Base-by-base conservation (phyloP, 2,113 vertebrate species). In the Vanacampus margaritifer region DNA sequence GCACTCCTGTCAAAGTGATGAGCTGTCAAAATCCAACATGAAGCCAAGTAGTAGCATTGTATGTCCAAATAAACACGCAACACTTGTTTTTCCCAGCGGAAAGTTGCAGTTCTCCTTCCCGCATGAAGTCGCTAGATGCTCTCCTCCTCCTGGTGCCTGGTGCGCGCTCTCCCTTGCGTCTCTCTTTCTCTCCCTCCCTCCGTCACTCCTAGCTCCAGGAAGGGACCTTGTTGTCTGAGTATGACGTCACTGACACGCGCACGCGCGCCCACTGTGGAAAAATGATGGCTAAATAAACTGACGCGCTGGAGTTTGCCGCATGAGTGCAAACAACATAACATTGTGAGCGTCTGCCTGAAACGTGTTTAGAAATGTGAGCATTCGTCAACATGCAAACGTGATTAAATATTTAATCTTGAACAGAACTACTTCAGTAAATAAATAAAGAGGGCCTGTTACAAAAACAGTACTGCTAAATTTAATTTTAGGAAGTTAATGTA, bases 31-130 rank as follows among this genome's bases (percentile, higher is more conserved):
- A 80, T 86, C 79, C 78, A 84, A 70, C 57, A 70, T 46, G 72
- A 63, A 72, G 46, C 37, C 79, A 83, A 79, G 76, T 79, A 78
- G 76, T 60, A 76, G 89, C 90, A 93, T 93, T 86, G 74, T 92
- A 83, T 72, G 83, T 87, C 90, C 86, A 74, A 43, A 51, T 21
- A 71, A 54, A 65, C 66, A 67, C 67, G 61, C 32, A 48, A 16
- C 37, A 60, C 9, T 64, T 43, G 35, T 65, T 67, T 17, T 37
- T n/a, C 39, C 45, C n/a, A n/a, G n/a, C 0, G 11, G 43, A 11
- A 72, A 72, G 59, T 68, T 69, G 43, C 37, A 46, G 2, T 51
- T 67, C 32, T 36, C 11, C 35, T 32, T 1, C 37, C 39, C 72
- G 74, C 68, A 68, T 73, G 71, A 68, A 74, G 71, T 73, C 65